Base-by-base conservation (phyloP, 2,888 invertebrate genomes). In the Harpagoxenus sublaevis region DNA sequence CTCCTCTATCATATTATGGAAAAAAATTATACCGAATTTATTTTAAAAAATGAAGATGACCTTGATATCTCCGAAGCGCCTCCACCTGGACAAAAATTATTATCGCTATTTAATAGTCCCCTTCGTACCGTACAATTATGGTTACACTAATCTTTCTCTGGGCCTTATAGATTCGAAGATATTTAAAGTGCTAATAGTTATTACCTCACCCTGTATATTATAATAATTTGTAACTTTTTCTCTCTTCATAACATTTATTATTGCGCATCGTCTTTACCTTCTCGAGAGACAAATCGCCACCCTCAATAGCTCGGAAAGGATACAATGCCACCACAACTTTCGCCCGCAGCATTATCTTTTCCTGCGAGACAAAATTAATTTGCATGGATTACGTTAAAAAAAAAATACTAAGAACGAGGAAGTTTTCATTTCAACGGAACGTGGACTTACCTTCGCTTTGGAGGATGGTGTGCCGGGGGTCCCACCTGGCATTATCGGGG, bases 301-400 rank as follows among this genome's bases (percentile, higher is more conserved):
- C 97, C 96, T 98, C 98, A 92, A 98, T 98, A 71, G 98, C 98
- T 95, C 98, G 98, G 94, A 98, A 98, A 89, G 98, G 98, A 95
- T 98, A 98, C 62, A 98, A 96, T 71, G 98, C 98, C 90, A 98
- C 98, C 78, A 98, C 98, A 83, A 98, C 96, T 96, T 98, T 98
- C 87, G 97, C 96, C 95, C 97, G 96, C 91, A 96, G 96, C 92
- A 96, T 95, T 85, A 95, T 92, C 95, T 97, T 97, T 93, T 97
- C 97, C 97, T 97, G 96, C 74, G 65, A 51, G 31, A 55, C 68
- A 88, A 75, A 70, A 70, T 66, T 28, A 42, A 63, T 45, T 66
- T 35, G 71, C 10, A 53, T n/a, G 23, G 60, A 71, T 78, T 23
- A 23, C 31, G 3, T 28, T 60, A 70, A 35, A 35, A 35, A 35